Base-by-base conservation (phyloP, 2,888 invertebrate species). In the Polymixis flavicincta region DNA sequence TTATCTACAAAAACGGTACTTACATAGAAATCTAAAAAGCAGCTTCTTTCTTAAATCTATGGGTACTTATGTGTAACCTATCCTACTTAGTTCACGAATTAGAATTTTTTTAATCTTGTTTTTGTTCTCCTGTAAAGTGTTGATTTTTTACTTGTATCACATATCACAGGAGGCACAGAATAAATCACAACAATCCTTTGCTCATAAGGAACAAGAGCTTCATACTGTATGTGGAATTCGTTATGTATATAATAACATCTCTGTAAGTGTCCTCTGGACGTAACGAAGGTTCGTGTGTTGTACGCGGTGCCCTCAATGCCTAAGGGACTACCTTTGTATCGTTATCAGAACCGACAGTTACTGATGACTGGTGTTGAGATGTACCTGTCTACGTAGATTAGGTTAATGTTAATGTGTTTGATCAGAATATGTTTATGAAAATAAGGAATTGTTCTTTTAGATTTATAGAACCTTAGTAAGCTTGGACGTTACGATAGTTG, bases 241-340 rank as follows among this genome's bases (percentile, higher is more conserved):
- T 70, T 78, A 76, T 85, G 74, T 78, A 78, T 78, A 55, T 72
- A 74, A 70, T 70, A 66, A 75, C 68, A 75, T 80, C 45, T 63
- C 28, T 61, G 50, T 28, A 48, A 80, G 28, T 71, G 69, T 86
- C 66, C 65, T 45, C 32, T 55, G 50, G 52, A 57, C 60, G 42
- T 61, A 66, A 52, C 48, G 6, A 68, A 71, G 71, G 72, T 70
- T 70, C 48, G 45, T 60, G 48, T 71, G 71, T 60, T 69, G 59
- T 74, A 68, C 72, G 66, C 37, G 63, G 45, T 57, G 48, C 67
- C 74, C 54, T 61, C 37, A 48, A 28, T 22, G 25, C 65, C 71
- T 67, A 55, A 22, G 57, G 71, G 73, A 81, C 42, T 25, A 80
- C 55, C 52, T 74, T 63, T 61, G 57, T 63, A 67, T 55, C 32